Evolutionary conservation across 1,140 invertebrate genomes (phyloP).

Genomic region (Apolygus lucorum): DNA sequence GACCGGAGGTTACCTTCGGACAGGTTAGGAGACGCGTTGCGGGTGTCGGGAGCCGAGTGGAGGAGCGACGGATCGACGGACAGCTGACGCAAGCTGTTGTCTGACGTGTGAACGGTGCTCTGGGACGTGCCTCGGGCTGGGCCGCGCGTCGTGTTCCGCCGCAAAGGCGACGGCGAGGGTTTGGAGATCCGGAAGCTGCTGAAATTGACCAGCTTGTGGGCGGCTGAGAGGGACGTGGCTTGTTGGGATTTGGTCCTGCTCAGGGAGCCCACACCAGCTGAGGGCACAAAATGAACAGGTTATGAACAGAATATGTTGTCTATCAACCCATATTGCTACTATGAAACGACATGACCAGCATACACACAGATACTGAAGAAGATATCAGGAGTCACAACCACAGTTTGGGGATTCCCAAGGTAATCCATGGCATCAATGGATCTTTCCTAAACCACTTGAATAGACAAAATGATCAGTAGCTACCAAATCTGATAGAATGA

Average conservation of each 20-base stretch:
- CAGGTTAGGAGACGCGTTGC: constrained; percentile 28
- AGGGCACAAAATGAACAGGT: background rate
- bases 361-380: too few relatives aligned
- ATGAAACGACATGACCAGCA: too few relatives aligned
- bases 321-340: too few relatives aligned
- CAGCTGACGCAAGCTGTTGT: constrained; percentile 26
- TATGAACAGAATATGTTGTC: too few relatives aligned
- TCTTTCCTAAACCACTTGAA: too few relatives aligned
- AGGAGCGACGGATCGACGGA: constrained; percentile 29
- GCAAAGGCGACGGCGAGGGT: constrained; percentile 26
- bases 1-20: constrained; percentile 26
- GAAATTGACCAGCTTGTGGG: constrained; percentile 33
- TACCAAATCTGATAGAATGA: too few relatives aligned
- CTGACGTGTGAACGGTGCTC: constrained; percentile 13
- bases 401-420: too few relatives aligned
- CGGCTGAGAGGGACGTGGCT: constrained; percentile 25
- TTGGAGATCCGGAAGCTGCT: constrained; percentile 35
- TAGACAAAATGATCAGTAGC: too few relatives aligned
- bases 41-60: constrained; percentile 29
- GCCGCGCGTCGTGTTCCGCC: constrained; percentile 25
- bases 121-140: constrained; percentile 25
- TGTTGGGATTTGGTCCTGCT: constrained; percentile 33
- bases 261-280: constrained; percentile 24
- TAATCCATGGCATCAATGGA: too few relatives aligned
- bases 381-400: too few relatives aligned